Conservation (phyloP, 1,140 invertebrate genomes). For the Microplitis mediator region DNA sequence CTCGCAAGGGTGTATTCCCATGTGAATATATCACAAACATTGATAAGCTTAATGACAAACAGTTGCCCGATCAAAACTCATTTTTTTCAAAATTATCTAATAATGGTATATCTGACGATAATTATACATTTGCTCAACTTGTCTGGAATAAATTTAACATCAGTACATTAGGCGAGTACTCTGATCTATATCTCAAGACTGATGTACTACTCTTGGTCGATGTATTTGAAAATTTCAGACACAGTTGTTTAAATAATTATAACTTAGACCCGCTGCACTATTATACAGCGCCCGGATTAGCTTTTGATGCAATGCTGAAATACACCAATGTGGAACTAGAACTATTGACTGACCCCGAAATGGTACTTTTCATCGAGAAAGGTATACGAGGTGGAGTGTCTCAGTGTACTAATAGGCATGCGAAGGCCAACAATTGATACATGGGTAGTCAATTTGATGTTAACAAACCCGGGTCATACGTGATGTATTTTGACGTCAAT, state of each 20-base stretch:
- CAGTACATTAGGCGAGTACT: conserved; percentile 23
- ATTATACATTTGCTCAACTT: conserved; percentile 3
- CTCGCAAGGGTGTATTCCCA: conserved; percentile 33
- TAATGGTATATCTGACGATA: background rate
- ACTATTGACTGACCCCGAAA: conserved; percentile 57
- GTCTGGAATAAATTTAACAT: conserved; percentile 6
- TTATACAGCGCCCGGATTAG: conserved; percentile 50
- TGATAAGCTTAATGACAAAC: no score
- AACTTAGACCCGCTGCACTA: conserved; percentile 49
- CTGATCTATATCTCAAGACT: background rate
- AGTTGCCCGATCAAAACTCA: no score
- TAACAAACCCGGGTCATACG: conserved; percentile 32
- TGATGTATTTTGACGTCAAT: conserved; percentile 46
- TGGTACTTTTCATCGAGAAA: conserved; percentile 30
- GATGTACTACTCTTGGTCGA: conserved; percentile 38
- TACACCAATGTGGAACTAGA: conserved; percentile 56
- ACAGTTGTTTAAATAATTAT: conserved; percentile 36
- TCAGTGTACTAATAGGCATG: conserved; percentile 47
- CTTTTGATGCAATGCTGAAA: conserved; percentile 49
- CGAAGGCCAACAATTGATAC: no score
- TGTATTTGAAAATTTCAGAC: conserved; percentile 61
- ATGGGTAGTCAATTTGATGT: no score
- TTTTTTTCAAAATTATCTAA: no score
- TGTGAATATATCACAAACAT: background rate
- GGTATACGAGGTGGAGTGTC: conserved; percentile 19